These are phyloP conservation scores for Neocloeon triangulifer DNA, from an alignment of 1,140 invertebrate genomes.

Conservation along the genomic window DNA sequence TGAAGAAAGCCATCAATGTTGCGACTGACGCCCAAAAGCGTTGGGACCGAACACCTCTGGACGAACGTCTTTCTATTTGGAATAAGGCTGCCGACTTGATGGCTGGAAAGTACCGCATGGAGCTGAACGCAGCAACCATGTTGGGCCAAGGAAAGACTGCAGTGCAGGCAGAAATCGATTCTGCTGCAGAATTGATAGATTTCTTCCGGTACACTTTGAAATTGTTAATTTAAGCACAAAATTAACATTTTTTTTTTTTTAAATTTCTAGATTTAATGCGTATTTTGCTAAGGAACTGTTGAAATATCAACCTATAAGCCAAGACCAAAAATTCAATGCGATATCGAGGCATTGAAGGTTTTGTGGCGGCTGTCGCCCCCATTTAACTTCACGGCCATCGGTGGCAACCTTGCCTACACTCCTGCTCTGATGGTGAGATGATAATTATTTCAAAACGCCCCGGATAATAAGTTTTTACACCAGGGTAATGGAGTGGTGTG, in stretches of 20 bases:
- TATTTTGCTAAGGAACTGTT: slow-evolving; percentile 69
- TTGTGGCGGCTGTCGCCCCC: slow-evolving; percentile 95
- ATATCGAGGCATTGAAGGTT: slow-evolving; percentile 88
- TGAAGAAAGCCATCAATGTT: slow-evolving; percentile 67
- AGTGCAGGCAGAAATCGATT: slow-evolving; percentile 94
- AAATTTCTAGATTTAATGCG: slow-evolving; percentile 55
- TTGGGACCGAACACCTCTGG: slow-evolving; percentile 65
- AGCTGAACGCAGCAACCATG: slow-evolving; percentile 94
- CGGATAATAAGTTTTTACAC: too few species aligned
- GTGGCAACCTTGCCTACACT: slow-evolving; percentile 88
- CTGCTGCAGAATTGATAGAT: slow-evolving; percentile 86
- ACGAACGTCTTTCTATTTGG: slow-evolving; percentile 59
- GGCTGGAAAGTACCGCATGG: slow-evolving; percentile 65
- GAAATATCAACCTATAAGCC: slow-evolving; percentile 75
- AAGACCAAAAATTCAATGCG: slow-evolving; percentile 63
- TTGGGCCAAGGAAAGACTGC: slow-evolving; percentile 89
- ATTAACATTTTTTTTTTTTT: too few species aligned
- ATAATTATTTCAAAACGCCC: too few species aligned
- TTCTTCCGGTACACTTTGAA: slow-evolving; percentile 50
- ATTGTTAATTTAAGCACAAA: too few species aligned
- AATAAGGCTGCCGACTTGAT: slow-evolving; percentile 75
- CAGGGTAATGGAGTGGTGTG: slow-evolving; percentile 90
- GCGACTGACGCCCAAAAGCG: slow-evolving; percentile 49
- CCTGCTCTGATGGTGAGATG: slow-evolving; percentile 90
- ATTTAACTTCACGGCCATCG: slow-evolving; percentile 99